Evolutionary conservation across 2,113 vertebrate genomes (phyloP).

Genomic region (Pterocles burchelli): DNA sequence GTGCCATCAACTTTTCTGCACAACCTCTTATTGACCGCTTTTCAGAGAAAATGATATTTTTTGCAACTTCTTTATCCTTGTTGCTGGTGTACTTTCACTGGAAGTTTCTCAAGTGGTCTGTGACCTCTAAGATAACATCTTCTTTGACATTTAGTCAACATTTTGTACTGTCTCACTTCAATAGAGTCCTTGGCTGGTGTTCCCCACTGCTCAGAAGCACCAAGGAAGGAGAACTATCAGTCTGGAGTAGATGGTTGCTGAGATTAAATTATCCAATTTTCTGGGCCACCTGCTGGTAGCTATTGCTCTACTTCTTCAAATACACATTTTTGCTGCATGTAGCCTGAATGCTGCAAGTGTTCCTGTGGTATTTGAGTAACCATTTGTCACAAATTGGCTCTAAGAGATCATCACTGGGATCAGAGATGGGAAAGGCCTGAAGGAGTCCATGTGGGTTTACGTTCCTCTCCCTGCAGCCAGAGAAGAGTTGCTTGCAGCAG

Average conservation of each 20-base stretch:
- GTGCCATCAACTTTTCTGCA: neutral
- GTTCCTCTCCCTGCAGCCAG: neutral
- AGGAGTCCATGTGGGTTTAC: neutral
- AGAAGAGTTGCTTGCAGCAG: neutral
- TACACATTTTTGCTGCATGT: neutral
- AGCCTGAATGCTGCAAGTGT: neutral
- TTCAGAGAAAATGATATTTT: neutral
- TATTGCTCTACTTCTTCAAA: neutral
- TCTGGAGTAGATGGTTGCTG: neutral
- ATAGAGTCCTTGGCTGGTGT: neutral
- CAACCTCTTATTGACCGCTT: neutral
- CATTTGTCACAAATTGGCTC: neutral
- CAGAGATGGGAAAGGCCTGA: neutral
- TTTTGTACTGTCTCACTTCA: neutral
- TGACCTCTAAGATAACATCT: constrained; percentile 10
- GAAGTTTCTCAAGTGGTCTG: neutral
- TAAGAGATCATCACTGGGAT: neutral
- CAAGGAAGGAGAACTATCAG: neutral
- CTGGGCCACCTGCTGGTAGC: neutral
- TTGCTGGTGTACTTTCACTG: neutral
- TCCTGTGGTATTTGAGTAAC: neutral
- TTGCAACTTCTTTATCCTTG: neutral
- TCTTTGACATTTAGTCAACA: constrained; percentile 10
- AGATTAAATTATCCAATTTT: constrained; percentile 30
- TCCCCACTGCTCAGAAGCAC: constrained; percentile 5